Conservation (phyloP, 1,140 invertebrate species). For the Batillaria attramentaria region DNA sequence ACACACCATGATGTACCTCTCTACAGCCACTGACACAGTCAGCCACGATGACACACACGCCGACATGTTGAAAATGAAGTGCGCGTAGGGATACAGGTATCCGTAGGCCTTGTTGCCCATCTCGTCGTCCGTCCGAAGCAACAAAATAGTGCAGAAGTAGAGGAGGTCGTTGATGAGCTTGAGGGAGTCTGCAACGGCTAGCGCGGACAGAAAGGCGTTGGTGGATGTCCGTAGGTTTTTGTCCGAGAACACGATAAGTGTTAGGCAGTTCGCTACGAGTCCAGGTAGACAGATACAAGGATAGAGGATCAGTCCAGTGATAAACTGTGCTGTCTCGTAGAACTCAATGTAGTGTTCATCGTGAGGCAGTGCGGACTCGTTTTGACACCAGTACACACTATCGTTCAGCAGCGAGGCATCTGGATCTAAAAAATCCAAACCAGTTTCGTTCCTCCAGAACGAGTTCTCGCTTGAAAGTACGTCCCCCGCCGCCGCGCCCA, state of each 20-base stretch:
- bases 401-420: neutral
- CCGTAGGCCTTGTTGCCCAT: slow-evolving; percentile 56
- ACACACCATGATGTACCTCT: slow-evolving; percentile 95
- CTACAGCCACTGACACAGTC: slow-evolving; percentile 94
- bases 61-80: slow-evolving; percentile 67
- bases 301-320: slow-evolving; percentile 75
- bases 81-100: slow-evolving; percentile 67
- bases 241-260: slow-evolving; percentile 82
- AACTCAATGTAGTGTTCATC: slow-evolving; percentile 51
- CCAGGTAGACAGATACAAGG: slow-evolving; percentile 82
- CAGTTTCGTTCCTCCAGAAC: neutral
- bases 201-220: slow-evolving; percentile 81
- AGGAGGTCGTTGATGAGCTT: slow-evolving; percentile 81
- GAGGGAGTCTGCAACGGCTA: slow-evolving; percentile 82
- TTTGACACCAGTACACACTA: slow-evolving; percentile 22
- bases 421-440: neutral
- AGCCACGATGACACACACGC: slow-evolving; percentile 83
- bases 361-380: slow-evolving; percentile 19
- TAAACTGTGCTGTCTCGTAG: slow-evolving; percentile 58
- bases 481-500: too few relatives aligned
- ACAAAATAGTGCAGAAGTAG: slow-evolving; percentile 78
- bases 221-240: slow-evolving; percentile 82
- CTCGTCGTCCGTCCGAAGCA: slow-evolving; percentile 52
- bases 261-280: slow-evolving; percentile 81
- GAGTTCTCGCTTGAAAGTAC: neutral